phyloP scores from a whole-genome alignment of 2,888 invertebrate genomes.

The Branchipolynoe longqiensis region DNA sequence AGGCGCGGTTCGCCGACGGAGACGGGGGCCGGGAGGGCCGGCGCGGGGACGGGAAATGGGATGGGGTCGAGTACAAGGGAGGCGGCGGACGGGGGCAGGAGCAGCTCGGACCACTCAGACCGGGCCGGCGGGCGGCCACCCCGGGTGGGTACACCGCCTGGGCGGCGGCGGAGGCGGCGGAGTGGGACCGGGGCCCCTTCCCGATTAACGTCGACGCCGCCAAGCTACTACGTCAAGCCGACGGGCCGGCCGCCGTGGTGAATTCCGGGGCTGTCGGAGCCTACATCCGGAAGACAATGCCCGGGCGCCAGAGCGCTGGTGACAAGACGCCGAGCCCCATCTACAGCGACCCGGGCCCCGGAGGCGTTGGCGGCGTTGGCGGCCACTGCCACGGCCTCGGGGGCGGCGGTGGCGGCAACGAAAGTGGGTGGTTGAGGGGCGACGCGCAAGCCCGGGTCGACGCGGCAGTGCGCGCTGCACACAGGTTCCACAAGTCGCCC shows the following conservation, averaged over 20 bases:
- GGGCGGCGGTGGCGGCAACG: neutral
- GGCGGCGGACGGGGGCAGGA: no score
- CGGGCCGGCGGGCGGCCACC: no score
- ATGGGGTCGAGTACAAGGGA: no score
- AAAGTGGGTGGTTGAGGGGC: neutral
- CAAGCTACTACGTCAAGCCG: no score
- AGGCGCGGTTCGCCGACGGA: no score
- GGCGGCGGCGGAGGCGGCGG: no score
- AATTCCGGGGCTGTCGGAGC: constrained; percentile 22
- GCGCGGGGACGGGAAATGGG: no score
- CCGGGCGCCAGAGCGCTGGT: neutral
- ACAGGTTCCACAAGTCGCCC: constrained; percentile 8
- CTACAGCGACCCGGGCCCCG: neutral
- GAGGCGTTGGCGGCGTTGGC: neutral
- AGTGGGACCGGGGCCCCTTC: no score
- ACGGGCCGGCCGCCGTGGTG: neutral
- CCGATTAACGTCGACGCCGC: neutral
- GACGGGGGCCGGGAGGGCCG: no score
- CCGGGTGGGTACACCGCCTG: no score
- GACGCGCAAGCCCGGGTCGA: neutral
- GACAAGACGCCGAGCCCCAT: neutral
- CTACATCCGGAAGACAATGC: constrained; percentile 2
- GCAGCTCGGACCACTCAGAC: no score
- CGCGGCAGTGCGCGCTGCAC: neutral
- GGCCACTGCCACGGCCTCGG: neutral